Evolutionary conservation across 2,888 invertebrate species (phyloP).

Genomic region (Ischnus inquisitorius): DNA sequence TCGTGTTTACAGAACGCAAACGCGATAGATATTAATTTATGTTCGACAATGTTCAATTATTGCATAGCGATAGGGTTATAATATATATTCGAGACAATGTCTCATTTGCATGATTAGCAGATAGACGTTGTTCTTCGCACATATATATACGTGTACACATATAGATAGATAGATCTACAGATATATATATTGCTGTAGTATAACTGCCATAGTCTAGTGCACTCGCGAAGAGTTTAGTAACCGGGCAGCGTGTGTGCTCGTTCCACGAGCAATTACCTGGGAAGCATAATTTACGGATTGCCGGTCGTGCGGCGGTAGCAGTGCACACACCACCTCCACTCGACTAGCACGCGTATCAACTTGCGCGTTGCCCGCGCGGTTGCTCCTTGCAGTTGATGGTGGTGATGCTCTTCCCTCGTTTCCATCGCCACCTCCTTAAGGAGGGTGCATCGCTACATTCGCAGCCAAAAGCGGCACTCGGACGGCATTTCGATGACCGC

Average conservation of each 20-base stretch:
- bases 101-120: conserved; percentile 78
- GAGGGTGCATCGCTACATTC: too few relatives aligned
- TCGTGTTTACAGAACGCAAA: conserved; percentile 74
- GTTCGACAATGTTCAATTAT: conserved; percentile 79
- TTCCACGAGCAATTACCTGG: conserved; percentile 77
- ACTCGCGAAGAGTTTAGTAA: conserved; percentile 71
- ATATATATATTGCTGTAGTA: neutral
- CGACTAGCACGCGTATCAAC: conserved; percentile 22
- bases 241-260: conserved; percentile 57
- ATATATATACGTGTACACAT: conserved; percentile 4
- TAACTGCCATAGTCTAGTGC: conserved; percentile 22
- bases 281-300: conserved; percentile 79
- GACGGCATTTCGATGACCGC: too few relatives aligned
- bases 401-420: conserved; percentile 41
- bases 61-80: conserved; percentile 68
- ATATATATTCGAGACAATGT: conserved; percentile 46
- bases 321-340: conserved; percentile 29
- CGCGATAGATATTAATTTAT: conserved; percentile 77
- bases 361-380: conserved; percentile 29
- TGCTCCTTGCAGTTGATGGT: neutral
- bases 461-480: too few relatives aligned
- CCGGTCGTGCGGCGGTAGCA: conserved; percentile 60
- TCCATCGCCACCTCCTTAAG: conserved; percentile 61
- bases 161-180: too few relatives aligned
- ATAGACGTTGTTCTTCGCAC: conserved; percentile 37